These are phyloP conservation scores for Tridacna crocea DNA, from an alignment of 2,888 invertebrate genomes.

Conservation along the genomic window DNA sequence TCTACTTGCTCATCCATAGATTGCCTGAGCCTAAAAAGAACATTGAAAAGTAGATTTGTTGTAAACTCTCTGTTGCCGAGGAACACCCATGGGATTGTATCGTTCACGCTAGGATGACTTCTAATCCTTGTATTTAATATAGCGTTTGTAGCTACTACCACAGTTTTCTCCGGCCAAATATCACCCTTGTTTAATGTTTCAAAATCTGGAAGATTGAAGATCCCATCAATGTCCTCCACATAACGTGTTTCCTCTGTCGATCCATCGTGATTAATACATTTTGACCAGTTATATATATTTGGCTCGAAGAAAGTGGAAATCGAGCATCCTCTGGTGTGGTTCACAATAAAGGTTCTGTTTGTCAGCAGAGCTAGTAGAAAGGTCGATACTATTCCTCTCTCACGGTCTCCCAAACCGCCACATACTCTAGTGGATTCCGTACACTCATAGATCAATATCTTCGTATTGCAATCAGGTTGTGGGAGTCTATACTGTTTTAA, in stretches of 20 bases:
- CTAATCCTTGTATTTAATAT: not conserved
- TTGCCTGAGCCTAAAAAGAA: not conserved
- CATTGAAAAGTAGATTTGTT: not conserved
- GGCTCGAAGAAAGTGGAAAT: not conserved
- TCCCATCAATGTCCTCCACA: not conserved
- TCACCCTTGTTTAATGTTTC: not conserved
- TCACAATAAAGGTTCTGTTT: not conserved
- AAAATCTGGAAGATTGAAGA: not conserved
- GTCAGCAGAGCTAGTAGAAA: not conserved
- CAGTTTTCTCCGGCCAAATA: not conserved
- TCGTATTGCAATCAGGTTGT: not conserved
- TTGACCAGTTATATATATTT: not conserved
- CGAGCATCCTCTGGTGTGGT: not conserved
- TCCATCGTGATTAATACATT: not conserved
- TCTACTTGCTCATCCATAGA: not conserved
- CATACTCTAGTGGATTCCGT: not conserved
- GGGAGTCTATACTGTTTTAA: not conserved
- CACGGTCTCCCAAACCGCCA: not conserved
- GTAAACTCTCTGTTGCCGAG: not conserved
- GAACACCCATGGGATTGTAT: not conserved
- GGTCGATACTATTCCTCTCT: not conserved
- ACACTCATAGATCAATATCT: not conserved
- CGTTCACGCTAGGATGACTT: not conserved
- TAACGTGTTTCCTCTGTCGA: not conserved
- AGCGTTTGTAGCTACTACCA: not conserved